Percentiles rank a stretch among this genome's conserved stretches.
Evolutionary conservation across 2,797 vertebrate species (phyloP).

Genomic region (Momotus momota): DNA sequence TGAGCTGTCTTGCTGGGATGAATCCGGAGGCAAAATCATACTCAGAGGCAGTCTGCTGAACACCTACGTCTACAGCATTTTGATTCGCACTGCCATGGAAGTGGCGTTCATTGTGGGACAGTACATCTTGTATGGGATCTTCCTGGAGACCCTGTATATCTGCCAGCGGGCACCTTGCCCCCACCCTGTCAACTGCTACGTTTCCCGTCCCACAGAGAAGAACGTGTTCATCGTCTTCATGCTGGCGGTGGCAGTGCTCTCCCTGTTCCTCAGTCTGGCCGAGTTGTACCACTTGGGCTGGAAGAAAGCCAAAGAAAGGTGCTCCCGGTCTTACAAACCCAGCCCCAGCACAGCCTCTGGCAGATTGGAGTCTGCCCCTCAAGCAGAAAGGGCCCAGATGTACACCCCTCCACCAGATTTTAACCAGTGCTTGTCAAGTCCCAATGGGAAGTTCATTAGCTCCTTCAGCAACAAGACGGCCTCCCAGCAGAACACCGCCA

Average conservation of each 20-base stretch:
- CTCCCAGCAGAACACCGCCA: conserved; percentile 92
- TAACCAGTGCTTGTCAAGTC: conserved; percentile 84
- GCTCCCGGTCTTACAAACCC: conserved; percentile 59
- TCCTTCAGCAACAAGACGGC: conserved; percentile 91
- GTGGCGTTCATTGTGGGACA: conserved; percentile 93
- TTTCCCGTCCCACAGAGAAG: conserved; percentile 97
- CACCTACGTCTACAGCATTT: conserved; percentile 93
- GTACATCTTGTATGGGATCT: conserved; percentile 94
- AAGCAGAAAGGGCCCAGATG: conserved; percentile 65
- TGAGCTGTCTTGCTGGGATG: conserved; percentile 74
- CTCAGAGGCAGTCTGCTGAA: conserved; percentile 89
- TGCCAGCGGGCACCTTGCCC: conserved; percentile 91
- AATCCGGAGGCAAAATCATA: conserved; percentile 78
- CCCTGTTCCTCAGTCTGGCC: conserved; percentile 90
- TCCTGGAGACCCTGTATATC: conserved; percentile 89
- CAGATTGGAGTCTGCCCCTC: conserved; percentile 46
- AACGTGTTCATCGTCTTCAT: conserved; percentile 98
- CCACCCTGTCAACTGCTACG: conserved; percentile 95
- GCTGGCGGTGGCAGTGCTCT: conserved; percentile 91
- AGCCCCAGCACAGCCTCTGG: neutral
- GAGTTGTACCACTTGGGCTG: conserved; percentile 94
- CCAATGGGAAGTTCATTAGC: conserved; percentile 79
- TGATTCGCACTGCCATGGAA: conserved; percentile 95
- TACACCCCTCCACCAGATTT: conserved; percentile 94
- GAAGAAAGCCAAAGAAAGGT: conserved; percentile 84